Evolutionary conservation across 30 jellyfish, hydroid and myxozoan species (phyloP).

Genomic region (Chironex yamaguchii): DNA sequence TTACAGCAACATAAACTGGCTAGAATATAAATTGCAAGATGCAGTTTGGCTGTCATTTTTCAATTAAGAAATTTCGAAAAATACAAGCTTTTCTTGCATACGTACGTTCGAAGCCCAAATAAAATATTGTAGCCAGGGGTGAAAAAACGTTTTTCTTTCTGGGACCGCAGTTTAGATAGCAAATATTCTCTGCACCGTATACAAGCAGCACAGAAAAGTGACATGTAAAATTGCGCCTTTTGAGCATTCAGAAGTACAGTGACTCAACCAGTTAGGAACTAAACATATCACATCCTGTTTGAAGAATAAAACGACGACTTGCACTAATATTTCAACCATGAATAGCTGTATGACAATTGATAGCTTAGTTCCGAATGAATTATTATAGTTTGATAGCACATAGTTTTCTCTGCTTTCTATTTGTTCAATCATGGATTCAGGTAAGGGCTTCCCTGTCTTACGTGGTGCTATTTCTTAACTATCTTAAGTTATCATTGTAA

Average conservation of each 20-base stretch:
- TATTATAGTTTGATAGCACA: no score
- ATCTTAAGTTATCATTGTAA: not conserved
- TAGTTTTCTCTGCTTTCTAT: not conserved
- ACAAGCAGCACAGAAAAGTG: slow-evolving; percentile 19
- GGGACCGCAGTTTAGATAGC: slow-evolving; percentile 56
- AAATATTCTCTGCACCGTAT: slow-evolving; percentile 27
- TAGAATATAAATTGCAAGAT: no score
- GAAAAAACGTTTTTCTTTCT: slow-evolving; percentile 12
- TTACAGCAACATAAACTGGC: no score
- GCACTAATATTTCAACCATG: slow-evolving; percentile 46
- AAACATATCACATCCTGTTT: slow-evolving; percentile 21
- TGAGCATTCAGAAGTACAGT: slow-evolving; percentile 32
- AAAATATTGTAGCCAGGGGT: no score
- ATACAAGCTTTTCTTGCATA: no score
- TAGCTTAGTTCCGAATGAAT: no score
- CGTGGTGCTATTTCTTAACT: slow-evolving; percentile 8
- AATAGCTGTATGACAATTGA: no score
- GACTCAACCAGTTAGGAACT: slow-evolving; percentile 2
- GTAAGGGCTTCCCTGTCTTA: not conserved
- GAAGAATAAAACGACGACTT: slow-evolving; percentile 25
- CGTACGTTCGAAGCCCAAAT: no score
- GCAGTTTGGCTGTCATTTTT: no score
- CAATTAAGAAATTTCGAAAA: no score
- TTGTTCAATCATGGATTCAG: slow-evolving; percentile 26
- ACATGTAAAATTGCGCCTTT: slow-evolving; percentile 51